Evolutionary conservation across 1,140 invertebrate genomes (phyloP).

Genomic region (Pogonognathellus flavescens): DNA sequence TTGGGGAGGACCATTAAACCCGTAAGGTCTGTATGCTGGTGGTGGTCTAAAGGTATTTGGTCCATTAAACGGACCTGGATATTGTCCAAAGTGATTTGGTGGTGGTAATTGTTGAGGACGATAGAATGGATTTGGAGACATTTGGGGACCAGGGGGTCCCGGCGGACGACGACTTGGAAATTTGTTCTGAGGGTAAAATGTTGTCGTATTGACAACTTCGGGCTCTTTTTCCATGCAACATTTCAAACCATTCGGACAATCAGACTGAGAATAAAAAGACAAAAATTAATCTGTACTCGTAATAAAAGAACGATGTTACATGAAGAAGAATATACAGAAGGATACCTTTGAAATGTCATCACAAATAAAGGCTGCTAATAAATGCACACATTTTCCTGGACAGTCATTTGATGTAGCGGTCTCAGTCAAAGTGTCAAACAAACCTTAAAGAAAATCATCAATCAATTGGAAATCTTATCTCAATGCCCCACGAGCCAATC

Average conservation of each 20-base stretch:
- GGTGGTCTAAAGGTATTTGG: constrained; percentile 68
- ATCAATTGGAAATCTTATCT: background rate
- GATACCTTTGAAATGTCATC: constrained; percentile 84
- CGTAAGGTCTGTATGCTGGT: constrained; percentile 64
- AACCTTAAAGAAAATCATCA: constrained; percentile 73
- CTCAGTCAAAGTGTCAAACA: constrained; percentile 85
- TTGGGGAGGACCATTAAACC: constrained; percentile 63
- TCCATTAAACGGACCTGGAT: background rate
- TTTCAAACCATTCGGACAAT: constrained; percentile 70
- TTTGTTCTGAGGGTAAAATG: constrained; percentile 26
- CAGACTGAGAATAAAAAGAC: constrained; percentile 34
- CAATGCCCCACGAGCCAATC: background rate
- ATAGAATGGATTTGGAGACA: constrained; percentile 32
- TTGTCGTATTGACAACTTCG: background rate
- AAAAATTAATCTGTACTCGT: background rate
- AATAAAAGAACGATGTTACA: no score
- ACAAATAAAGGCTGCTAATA: constrained; percentile 82
- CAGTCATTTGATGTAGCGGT: constrained; percentile 86
- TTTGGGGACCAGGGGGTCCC: constrained; percentile 36
- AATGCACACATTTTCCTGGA: constrained; percentile 87
- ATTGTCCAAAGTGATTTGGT: constrained; percentile 49
- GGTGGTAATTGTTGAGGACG: constrained; percentile 16
- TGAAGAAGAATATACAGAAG: no score
- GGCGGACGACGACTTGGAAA: constrained; percentile 13
- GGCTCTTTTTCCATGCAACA: constrained; percentile 79